Evolutionary conservation across 1,140 invertebrate genomes (phyloP).

Genomic region (Drosophila ogumai): DNA sequence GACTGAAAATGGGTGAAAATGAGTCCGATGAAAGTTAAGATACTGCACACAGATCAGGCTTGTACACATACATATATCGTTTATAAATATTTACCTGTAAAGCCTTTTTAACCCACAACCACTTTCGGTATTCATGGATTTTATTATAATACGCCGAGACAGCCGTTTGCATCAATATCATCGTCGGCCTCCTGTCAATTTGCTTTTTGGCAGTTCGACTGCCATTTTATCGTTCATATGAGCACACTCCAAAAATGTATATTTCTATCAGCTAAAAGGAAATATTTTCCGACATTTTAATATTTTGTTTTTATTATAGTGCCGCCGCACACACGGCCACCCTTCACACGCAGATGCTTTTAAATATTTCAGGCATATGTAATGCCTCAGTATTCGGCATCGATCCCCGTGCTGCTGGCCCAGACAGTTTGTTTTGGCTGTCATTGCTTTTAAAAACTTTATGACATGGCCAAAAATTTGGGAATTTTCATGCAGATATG

Average conservation of each 20-base stretch:
- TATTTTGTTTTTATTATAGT: conserved; percentile 38
- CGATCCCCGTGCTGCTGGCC: conserved; percentile 18
- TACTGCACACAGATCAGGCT: neutral
- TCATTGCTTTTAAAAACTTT: conserved; percentile 69
- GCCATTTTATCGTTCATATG: conserved; percentile 30
- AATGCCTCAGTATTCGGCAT: conserved; percentile 33
- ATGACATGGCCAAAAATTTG: conserved; percentile 52
- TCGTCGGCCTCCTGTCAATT: conserved; percentile 20
- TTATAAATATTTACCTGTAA: conserved; percentile 1
- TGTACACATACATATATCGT: neutral
- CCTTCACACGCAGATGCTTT: conserved; percentile 27
- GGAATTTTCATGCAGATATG: conserved; percentile 63
- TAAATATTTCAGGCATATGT: conserved; percentile 49
- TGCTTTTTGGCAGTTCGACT: conserved; percentile 25
- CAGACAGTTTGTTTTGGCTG: conserved; percentile 37
- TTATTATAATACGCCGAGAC: conserved; percentile 4
- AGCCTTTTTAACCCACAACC: conserved; percentile 1
- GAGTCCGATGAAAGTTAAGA: conserved; percentile 1
- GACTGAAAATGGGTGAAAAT: conserved; percentile 11
- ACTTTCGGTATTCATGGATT: neutral
- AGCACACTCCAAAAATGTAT: conserved; percentile 10
- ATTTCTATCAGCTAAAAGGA: conserved; percentile 33
- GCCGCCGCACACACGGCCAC: conserved; percentile 9
- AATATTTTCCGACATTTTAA: conserved; percentile 39
- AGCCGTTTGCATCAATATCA: conserved; percentile 15